phyloP scores from a whole-genome alignment of 2,797 vertebrate genomes.

The Yasuhikotakia modesta region DNA sequence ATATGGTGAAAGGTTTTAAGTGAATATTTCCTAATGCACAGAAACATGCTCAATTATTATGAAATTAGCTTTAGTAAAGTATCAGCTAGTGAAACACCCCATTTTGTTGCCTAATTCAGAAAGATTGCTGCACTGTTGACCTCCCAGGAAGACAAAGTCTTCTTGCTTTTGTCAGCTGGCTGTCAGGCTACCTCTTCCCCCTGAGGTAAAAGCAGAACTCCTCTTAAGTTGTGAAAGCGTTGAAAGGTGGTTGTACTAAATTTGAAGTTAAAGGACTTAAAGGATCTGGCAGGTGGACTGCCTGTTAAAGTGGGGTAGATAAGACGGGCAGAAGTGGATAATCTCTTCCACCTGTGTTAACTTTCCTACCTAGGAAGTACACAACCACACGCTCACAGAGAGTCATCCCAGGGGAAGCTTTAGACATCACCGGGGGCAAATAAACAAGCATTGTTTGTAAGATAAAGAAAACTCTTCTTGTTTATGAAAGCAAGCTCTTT shows the following conservation, averaged over 20 bases:
- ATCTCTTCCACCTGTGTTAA: constrained; percentile 54
- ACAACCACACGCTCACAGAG: constrained; percentile 11
- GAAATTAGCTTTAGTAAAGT: constrained; percentile 32
- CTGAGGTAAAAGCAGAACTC: neutral
- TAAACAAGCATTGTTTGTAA: constrained; percentile 18
- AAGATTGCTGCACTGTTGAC: constrained; percentile 31
- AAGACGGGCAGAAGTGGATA: constrained; percentile 42
- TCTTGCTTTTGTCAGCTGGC: constrained; percentile 41
- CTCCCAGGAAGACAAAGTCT: constrained; percentile 30
- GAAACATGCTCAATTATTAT: constrained; percentile 22
- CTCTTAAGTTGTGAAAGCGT: constrained; percentile 44
- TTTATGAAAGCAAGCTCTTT: neutral
- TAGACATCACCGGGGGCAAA: neutral
- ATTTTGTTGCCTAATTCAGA: constrained; percentile 44
- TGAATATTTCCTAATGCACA: neutral
- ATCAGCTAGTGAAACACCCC: constrained; percentile 35
- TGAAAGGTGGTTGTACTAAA: constrained; percentile 42
- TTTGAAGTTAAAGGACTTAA: constrained; percentile 33
- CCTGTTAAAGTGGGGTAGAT: constrained; percentile 37
- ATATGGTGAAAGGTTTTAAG: neutral
- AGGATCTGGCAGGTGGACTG: constrained; percentile 36
- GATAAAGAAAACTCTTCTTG: neutral
- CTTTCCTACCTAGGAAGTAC: constrained; percentile 34
- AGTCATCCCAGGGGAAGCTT: constrained; percentile 18
- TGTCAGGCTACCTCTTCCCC: neutral